A percentile compares a stretch with the other conserved stretches of the same genome.
These are phyloP conservation scores for Apogon hyalosoma DNA, from an alignment of 2,797 vertebrate genomes.

Conservation along the genomic window DNA sequence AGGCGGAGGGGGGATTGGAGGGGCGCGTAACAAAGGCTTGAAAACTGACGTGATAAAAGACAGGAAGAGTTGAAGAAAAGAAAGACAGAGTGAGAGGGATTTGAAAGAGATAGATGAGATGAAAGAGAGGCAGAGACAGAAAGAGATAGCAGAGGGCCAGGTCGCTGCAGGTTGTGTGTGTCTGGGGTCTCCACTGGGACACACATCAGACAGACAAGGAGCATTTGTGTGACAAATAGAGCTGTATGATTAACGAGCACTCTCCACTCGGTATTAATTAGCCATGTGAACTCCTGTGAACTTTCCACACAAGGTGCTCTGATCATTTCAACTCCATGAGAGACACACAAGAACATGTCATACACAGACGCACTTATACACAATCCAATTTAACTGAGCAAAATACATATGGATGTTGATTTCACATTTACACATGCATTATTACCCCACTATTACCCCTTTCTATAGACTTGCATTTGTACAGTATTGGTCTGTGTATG, in stretches of 20 bases:
- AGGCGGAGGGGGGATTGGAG: conserved; percentile 66
- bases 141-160: conserved; percentile 65
- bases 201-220: conserved; percentile 68
- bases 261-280: conserved; percentile 84
- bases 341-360: conserved; percentile 55
- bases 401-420: too few species aligned
- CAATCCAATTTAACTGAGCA: conserved; percentile 24
- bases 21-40: conserved; percentile 76
- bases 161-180: conserved; percentile 68
- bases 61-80: conserved; percentile 82
- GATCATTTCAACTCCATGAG: conserved; percentile 72
- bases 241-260: conserved; percentile 79
- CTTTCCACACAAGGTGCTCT: conserved; percentile 73
- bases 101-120: conserved; percentile 75
- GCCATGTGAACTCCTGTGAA: conserved; percentile 85
- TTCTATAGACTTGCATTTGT: conserved; percentile 44
- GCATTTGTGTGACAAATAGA: conserved; percentile 75
- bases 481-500: too few species aligned
- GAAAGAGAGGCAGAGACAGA: conserved; percentile 69
- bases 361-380: conserved; percentile 32
- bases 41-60: conserved; percentile 83
- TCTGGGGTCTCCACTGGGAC: conserved; percentile 57
- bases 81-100: conserved; percentile 74
- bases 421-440: conserved; percentile 46
- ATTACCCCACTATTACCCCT: conserved; percentile 53